Conservation (phyloP, 1,140 invertebrate species). For the Drosophila equinoxialis region DNA sequence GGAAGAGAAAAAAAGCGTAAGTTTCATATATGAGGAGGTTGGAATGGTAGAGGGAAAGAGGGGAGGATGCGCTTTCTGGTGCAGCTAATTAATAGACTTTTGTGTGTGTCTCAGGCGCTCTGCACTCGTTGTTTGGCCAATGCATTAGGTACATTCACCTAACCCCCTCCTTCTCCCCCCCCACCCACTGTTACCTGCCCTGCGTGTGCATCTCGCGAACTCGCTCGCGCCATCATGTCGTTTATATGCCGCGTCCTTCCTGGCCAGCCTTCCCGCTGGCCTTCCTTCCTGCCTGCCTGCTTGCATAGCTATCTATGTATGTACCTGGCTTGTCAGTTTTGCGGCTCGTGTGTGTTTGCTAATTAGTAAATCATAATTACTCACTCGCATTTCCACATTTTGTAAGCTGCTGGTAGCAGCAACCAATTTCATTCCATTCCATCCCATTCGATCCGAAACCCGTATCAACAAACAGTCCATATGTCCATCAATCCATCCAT, state of each 20-base stretch:
- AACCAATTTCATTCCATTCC: slow-evolving; percentile 17
- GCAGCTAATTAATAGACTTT: slow-evolving; percentile 72
- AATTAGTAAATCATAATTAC: slow-evolving; percentile 82
- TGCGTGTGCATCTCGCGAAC: not conserved
- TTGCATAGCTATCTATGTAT: no score
- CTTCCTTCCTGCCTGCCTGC: no score
- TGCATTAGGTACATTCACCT: slow-evolving; percentile 48
- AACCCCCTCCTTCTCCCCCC: not conserved
- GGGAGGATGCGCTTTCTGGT: slow-evolving; percentile 33
- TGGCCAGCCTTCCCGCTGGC: no score
- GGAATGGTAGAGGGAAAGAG: not conserved
- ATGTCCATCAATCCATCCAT: slow-evolving; percentile 25
- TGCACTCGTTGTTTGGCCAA: slow-evolving; percentile 51
- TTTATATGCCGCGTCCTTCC: slow-evolving; percentile 26
- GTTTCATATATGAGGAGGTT: not conserved
- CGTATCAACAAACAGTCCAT: slow-evolving; percentile 15
- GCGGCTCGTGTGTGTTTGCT: slow-evolving; percentile 66
- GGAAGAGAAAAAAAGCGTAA: slow-evolving; percentile 6
- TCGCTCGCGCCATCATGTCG: not conserved
- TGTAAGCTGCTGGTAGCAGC: slow-evolving; percentile 41
- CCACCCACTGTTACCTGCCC: no score
- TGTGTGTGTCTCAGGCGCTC: slow-evolving; percentile 46
- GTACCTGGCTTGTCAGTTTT: slow-evolving; percentile 53
- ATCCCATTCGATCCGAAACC: slow-evolving; percentile 19
- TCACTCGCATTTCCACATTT: slow-evolving; percentile 74